Percentiles rank a stretch among this genome's conserved stretches.
Conservation (phyloP, 1,140 invertebrate species). For the Pachypeltis micranthus region DNA sequence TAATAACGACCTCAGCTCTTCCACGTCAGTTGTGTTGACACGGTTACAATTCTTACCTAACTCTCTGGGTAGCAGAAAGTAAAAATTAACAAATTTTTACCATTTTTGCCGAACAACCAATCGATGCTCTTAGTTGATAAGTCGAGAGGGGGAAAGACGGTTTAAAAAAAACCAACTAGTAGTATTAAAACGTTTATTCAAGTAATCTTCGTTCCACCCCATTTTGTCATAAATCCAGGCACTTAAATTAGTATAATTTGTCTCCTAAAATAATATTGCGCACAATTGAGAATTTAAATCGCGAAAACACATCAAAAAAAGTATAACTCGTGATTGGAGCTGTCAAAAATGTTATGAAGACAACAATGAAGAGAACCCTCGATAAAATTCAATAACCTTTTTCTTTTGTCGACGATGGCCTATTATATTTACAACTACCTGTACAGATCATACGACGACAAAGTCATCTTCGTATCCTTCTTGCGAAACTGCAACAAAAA, state of each 20-base stretch:
- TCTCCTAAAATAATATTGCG: neutral
- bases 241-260: slow-evolving; percentile 5
- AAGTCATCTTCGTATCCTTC: neutral
- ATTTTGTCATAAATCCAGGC: no score
- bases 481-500: neutral
- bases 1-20: no score
- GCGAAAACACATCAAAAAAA: neutral
- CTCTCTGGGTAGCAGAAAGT: no score
- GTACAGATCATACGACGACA: slow-evolving; percentile 1
- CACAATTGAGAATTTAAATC: neutral
- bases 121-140: no score
- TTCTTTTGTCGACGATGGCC: neutral
- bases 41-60: no score
- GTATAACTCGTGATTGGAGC: neutral
- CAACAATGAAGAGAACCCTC: neutral
- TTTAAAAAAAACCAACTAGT: no score
- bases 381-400: neutral
- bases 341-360: neutral
- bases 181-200: no score
- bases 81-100: no score
- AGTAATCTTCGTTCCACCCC: no score
- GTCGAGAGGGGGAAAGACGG: no score
- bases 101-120: no score
- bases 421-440: neutral
- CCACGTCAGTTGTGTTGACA: no score